Conservation (phyloP, 2,888 invertebrate species). For the Aphodius granarius region DNA sequence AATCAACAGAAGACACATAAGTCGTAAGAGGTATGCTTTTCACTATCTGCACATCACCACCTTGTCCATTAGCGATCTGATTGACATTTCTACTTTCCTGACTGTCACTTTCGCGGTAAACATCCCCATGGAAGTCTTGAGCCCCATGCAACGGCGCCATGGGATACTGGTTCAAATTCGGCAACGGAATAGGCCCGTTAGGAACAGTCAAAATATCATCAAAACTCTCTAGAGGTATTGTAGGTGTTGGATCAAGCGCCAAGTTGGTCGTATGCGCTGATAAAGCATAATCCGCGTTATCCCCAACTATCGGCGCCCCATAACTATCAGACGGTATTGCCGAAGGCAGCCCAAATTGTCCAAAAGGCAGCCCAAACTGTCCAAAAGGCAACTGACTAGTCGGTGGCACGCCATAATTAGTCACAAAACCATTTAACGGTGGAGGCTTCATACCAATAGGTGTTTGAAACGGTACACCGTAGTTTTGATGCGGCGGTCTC, state of each 20-base stretch:
- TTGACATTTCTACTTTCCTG: slow-evolving; percentile 21
- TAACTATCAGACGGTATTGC: slow-evolving; percentile 38
- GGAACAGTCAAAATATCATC: slow-evolving; percentile 25
- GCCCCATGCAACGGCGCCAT: slow-evolving; percentile 61
- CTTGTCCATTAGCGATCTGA: background rate
- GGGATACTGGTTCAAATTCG: slow-evolving; percentile 61
- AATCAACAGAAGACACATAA: slow-evolving; percentile 70
- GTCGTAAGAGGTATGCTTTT: slow-evolving; percentile 70
- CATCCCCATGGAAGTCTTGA: slow-evolving; percentile 47
- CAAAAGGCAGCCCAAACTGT: slow-evolving; percentile 5
- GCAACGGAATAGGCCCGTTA: slow-evolving; percentile 59
- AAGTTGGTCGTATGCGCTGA: slow-evolving; percentile 29
- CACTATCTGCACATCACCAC: slow-evolving; percentile 57
- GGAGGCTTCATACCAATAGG: slow-evolving; percentile 31
- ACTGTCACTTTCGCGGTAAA: background rate
- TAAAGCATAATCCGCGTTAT: slow-evolving; percentile 37
- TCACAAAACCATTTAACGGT: slow-evolving; percentile 34
- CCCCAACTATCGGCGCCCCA: slow-evolving; percentile 50
- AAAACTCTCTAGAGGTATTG: slow-evolving; percentile 23
- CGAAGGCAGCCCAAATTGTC: background rate
- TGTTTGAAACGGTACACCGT: slow-evolving; percentile 29
- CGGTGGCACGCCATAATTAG: slow-evolving; percentile 23
- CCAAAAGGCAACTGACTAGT: slow-evolving; percentile 19
- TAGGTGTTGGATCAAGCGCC: slow-evolving; percentile 36
- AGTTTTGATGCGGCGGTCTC: slow-evolving; percentile 29